These are phyloP conservation scores for Chaetorhynchus papuensis DNA, from an alignment of 2,113 vertebrate species.

Conservation along the genomic window DNA sequence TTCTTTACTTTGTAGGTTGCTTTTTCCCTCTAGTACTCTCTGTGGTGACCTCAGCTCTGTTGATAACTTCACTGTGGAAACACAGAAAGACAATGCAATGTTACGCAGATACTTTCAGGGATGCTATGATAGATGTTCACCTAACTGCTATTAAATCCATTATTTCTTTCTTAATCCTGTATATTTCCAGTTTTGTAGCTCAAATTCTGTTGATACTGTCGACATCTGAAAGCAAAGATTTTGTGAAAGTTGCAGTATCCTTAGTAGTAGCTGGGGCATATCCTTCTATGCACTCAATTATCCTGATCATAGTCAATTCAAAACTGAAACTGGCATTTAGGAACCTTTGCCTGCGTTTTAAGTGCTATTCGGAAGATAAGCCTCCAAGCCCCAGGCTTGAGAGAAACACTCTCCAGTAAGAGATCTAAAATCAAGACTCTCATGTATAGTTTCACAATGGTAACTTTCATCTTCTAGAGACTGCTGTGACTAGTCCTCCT, in stretches of 20 bases:
- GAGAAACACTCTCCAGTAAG: background rate
- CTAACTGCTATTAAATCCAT: constrained; percentile 44
- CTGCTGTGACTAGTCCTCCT: background rate
- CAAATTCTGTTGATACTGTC: constrained; percentile 4
- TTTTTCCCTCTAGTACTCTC: constrained; percentile 16
- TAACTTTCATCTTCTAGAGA: background rate
- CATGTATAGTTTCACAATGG: background rate
- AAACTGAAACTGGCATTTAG: constrained; percentile 11
- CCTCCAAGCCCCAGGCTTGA: background rate
- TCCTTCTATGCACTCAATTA: constrained; percentile 34
- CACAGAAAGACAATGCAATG: constrained; percentile 30
- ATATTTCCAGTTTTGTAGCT: background rate
- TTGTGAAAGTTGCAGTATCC: background rate
- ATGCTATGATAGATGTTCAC: background rate
- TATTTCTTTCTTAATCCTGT: constrained; percentile 24
- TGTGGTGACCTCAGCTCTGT: background rate
- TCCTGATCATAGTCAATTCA: constrained; percentile 33
- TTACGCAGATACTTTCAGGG: background rate
- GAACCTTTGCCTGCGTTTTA: background rate
- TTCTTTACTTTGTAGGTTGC: background rate
- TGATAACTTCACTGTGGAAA: constrained; percentile 37
- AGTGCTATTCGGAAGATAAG: background rate
- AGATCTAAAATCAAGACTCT: background rate
- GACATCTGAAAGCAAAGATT: background rate
- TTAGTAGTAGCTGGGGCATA: constrained; percentile 14